Evolutionary conservation across 2,113 vertebrate species (phyloP), one percentile per base, ranked within the genome.

Genomic region (Alligator mississippiensis): DNA sequence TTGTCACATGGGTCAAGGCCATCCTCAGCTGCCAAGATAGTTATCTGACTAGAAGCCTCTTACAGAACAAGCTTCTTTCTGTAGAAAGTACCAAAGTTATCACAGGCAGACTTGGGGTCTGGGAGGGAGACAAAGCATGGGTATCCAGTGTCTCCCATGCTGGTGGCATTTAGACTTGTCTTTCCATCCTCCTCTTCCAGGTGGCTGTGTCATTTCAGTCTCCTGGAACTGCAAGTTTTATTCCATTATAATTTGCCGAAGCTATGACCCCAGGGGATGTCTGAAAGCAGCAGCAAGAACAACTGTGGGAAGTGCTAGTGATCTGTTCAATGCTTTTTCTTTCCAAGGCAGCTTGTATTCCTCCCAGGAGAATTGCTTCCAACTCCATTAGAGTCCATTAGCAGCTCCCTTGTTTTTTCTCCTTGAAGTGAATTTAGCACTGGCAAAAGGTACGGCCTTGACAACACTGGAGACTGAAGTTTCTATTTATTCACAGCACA

Each of bases 381-480:
- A 6, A 17, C 84, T 88, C 92, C 92, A 87, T 90, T 85, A 93
- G 68, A 60, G 77, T 57, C 95, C 95, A 94, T 96, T 90, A 94
- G 92, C 93, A 84, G 79, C 94, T 92, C 63, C 81, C 85, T 9
- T 59, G 27, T 77, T 77, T 74, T 83, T 6, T 3, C 24, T 34
- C 76, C 89, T 28, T 21, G 78, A 4, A 3, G 22, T 0, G 85
- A 58, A 4, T 1, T 60, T 2, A 24, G 13, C 22, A 0, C 57
- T 30, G 17, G 18, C 59, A 76, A 1, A 54, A 64, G 70, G 58
- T 75, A 92, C 1, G 22, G 2, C 0, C 1, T 5, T 7, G 75
- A 27, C 63, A 54, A 17, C 30, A 8, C 78, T 1, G 0, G 81
- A 9, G 81, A 83, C 74, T 18, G 88, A 27, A 66, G 63, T 28